Conservation (phyloP, 2,888 invertebrate genomes). For the Pammene aurita region DNA sequence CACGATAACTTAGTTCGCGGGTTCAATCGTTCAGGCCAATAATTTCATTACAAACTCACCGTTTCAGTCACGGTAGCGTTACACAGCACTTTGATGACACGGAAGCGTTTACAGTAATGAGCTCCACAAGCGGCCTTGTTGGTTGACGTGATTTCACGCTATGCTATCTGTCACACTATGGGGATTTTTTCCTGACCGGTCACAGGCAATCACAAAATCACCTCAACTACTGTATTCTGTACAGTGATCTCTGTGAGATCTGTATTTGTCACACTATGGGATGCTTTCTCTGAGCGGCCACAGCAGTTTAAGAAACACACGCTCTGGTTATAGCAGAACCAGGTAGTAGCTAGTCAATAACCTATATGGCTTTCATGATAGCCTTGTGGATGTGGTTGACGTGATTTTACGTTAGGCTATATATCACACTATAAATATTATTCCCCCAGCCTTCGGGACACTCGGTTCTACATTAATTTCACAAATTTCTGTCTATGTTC, state of each 20-base stretch:
- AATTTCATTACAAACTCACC: not conserved
- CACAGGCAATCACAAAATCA: not conserved
- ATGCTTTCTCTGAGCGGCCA: too few species aligned
- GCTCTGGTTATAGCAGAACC: too few species aligned
- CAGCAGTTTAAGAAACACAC: too few species aligned
- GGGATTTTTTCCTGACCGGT: not conserved
- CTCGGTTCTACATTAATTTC: too few species aligned
- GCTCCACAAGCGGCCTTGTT: constrained; percentile 56
- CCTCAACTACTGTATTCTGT: not conserved
- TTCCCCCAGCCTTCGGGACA: too few species aligned
- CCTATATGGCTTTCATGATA: too few species aligned
- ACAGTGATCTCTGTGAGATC: too few species aligned
- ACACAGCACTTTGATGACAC: constrained; percentile 11
- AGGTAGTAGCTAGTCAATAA: too few species aligned
- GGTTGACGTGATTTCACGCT: constrained; percentile 2
- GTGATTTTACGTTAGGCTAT: not conserved
- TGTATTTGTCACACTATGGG: too few species aligned
- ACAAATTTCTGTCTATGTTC: too few species aligned
- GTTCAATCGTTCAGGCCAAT: not conserved
- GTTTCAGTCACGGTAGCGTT: not conserved
- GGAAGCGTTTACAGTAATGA: constrained; percentile 35
- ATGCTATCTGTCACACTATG: constrained; percentile 9
- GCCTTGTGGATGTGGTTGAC: constrained; percentile 44
- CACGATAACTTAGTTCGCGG: too few species aligned
- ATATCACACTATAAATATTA: too few species aligned